These are phyloP conservation scores for Umimayanthus chanpuru DNA, from an alignment of 92 coral and sea anemone species.

Conservation along the genomic window DNA sequence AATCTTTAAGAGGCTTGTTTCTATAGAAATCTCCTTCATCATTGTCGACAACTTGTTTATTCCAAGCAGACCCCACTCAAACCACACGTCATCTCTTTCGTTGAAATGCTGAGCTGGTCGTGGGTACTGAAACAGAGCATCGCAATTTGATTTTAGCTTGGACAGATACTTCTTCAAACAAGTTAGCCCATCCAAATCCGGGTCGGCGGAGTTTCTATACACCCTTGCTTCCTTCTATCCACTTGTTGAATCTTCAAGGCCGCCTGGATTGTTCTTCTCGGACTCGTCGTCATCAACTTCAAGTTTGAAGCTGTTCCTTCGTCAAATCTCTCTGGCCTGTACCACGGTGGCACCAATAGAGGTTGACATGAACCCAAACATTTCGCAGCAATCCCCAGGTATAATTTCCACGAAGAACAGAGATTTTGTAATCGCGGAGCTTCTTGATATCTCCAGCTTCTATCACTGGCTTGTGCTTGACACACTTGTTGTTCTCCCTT, in stretches of 20 bases:
- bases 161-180: conserved; percentile 28
- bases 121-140: conserved; percentile 39
- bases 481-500: neutral
- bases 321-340: no score
- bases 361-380: no score
- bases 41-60: conserved; percentile 9
- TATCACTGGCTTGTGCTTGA: neutral
- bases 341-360: no score
- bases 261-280: no score
- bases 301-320: no score
- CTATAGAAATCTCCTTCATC: conserved; percentile 20
- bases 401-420: neutral
- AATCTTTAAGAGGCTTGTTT: neutral
- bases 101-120: neutral
- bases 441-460: no score
- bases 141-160: neutral
- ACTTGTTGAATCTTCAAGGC: no score
- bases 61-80: neutral
- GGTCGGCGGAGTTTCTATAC: conserved; percentile 18
- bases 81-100: conserved; percentile 14
- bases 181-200: conserved; percentile 2
- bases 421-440: neutral
- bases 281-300: conserved; percentile 47
- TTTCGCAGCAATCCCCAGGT: no score
- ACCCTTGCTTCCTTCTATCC: conserved; percentile 15